Evolutionary conservation across 2,113 vertebrate species (phyloP).

Genomic region (Corvus hawaiiensis): DNA sequence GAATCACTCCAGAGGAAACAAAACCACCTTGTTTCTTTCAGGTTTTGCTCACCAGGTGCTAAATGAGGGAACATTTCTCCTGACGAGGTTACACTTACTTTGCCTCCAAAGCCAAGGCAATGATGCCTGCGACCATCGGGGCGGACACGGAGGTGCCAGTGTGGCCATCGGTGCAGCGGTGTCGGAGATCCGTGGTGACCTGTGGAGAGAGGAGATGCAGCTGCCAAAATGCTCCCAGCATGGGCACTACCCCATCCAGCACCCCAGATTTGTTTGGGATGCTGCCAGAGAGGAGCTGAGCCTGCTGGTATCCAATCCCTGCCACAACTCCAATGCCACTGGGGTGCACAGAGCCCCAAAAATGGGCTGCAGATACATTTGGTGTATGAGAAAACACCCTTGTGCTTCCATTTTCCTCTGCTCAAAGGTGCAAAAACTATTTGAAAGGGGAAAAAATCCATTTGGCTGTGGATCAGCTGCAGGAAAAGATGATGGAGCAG

Average conservation of each 20-base stretch:
- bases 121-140: conserved; percentile 79
- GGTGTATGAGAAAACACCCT: background rate
- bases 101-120: conserved; percentile 79
- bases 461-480: background rate
- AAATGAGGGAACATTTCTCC: background rate
- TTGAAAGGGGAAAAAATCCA: rapidly evolving
- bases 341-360: background rate
- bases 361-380: background rate
- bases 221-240: background rate
- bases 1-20: background rate
- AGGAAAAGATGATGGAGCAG: background rate
- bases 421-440: background rate
- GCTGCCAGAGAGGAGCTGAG: background rate
- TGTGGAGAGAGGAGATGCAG: background rate
- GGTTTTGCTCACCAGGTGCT: background rate
- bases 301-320: background rate
- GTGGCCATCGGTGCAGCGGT: conserved; percentile 77
- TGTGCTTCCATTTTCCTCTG: background rate
- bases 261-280: background rate
- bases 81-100: conserved; percentile 65
- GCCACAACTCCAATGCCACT: rapidly evolving
- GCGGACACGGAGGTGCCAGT: conserved; percentile 79
- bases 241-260: background rate
- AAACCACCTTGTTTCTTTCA: background rate
- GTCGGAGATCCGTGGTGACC: conserved; percentile 78